A percentile compares a stretch with the other conserved stretches of the same genome.
phyloP scores from a whole-genome alignment of 2,797 vertebrate species.

The Pelodytes ibericus region DNA sequence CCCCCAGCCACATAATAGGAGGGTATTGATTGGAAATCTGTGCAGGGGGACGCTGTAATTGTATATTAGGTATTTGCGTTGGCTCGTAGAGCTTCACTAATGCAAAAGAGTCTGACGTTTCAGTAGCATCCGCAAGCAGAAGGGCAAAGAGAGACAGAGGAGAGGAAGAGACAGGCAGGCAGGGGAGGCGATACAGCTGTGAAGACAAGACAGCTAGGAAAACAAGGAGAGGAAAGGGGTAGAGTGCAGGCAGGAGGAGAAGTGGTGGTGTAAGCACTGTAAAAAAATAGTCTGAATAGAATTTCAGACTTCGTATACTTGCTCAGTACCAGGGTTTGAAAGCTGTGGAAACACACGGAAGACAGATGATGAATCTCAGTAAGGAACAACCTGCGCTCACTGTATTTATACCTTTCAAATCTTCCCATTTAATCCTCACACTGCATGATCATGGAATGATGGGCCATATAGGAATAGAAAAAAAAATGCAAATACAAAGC shows the following conservation, averaged over 20 bases:
- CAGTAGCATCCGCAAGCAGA: constrained; percentile 66
- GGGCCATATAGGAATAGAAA: constrained; percentile 10
- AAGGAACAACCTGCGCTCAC: constrained; percentile 68
- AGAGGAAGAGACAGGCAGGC: constrained; percentile 61
- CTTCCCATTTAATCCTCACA: constrained; percentile 62
- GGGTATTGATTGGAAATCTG: constrained; percentile 90
- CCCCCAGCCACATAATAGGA: constrained; percentile 81
- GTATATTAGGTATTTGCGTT: constrained; percentile 78
- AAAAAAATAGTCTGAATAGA: constrained; percentile 33
- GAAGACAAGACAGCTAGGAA: constrained; percentile 51
- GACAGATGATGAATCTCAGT: constrained; percentile 72
- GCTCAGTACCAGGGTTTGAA: constrained; percentile 66
- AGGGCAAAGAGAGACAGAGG: constrained; percentile 64
- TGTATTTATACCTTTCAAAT: constrained; percentile 64
- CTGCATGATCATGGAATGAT: constrained; percentile 8
- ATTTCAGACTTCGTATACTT: constrained; percentile 53
- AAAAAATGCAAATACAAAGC: not conserved
- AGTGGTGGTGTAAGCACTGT: constrained; percentile 56
- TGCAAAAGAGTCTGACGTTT: constrained; percentile 68
- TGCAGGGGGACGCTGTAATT: constrained; percentile 79
- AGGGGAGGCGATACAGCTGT: constrained; percentile 56
- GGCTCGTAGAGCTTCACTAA: constrained; percentile 68
- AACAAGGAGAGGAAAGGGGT: constrained; percentile 2
- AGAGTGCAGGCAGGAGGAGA: constrained; percentile 52
- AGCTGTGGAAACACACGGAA: constrained; percentile 67